Conservation (phyloP, 2,113 vertebrate genomes). For the Chiloscyllium plagiosum region DNA sequence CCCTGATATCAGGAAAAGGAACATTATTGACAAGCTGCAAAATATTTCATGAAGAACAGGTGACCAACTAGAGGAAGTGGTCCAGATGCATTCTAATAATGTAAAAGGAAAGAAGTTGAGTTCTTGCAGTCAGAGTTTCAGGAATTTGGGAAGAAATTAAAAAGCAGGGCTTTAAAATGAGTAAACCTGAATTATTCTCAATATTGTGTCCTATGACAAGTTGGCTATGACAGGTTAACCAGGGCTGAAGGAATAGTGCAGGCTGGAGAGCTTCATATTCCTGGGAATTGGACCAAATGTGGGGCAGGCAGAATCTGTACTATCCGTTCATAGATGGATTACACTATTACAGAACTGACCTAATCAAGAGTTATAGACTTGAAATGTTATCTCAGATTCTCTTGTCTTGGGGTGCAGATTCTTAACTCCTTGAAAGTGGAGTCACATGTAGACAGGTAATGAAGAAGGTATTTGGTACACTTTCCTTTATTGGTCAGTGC, state of each 20-base stretch:
- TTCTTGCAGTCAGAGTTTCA: background rate
- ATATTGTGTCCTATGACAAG: background rate
- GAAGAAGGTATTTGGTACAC: too few relatives aligned
- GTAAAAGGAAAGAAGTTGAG: background rate
- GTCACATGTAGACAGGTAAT: too few relatives aligned
- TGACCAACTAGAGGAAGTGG: background rate
- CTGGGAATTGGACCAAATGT: background rate
- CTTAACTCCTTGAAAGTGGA: too few relatives aligned
- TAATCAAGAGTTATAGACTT: too few relatives aligned
- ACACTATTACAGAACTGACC: too few relatives aligned
- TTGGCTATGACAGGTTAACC: background rate
- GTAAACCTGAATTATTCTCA: background rate
- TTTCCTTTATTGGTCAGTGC: too few relatives aligned
- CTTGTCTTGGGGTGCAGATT: too few relatives aligned
- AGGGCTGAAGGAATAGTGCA: background rate
- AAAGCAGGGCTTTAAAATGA: background rate
- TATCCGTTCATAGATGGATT: too few relatives aligned
- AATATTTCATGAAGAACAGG: background rate
- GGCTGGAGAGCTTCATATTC: background rate
- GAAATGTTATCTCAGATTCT: too few relatives aligned
- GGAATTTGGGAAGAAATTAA: background rate
- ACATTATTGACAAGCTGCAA: background rate
- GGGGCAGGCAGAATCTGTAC: too few relatives aligned
- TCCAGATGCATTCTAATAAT: background rate
- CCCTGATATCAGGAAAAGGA: background rate